These are phyloP conservation scores for Eilema caniola DNA, from an alignment of 2,888 invertebrate genomes.

Conservation along the genomic window DNA sequence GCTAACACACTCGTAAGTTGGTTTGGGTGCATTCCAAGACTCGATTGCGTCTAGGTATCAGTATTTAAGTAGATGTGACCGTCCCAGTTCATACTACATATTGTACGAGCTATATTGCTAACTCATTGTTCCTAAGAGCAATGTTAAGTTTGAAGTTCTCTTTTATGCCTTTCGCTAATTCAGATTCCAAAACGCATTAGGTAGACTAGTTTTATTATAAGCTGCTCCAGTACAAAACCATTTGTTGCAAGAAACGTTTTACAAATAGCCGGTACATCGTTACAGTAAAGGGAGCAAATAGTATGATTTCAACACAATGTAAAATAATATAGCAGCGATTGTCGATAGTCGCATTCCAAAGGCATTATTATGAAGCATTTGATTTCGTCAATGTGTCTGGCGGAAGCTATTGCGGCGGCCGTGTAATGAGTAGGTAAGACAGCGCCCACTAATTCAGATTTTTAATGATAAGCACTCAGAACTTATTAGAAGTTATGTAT, in stretches of 20 bases:
- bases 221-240: background rate
- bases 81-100: no score
- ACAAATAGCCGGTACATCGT: constrained; percentile 31
- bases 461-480: constrained; percentile 32
- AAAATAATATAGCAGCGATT: constrained; percentile 47
- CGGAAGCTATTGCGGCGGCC: constrained; percentile 52
- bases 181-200: background rate
- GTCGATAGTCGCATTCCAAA: constrained; percentile 53
- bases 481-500: constrained; percentile 10
- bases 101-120: background rate
- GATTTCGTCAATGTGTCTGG: constrained; percentile 36
- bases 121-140: background rate
- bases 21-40: no score
- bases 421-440: constrained; percentile 36
- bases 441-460: constrained; percentile 36
- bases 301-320: constrained; percentile 48
- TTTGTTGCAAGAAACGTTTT: constrained; percentile 18
- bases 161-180: background rate
- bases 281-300: constrained; percentile 36
- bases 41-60: no score
- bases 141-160: background rate
- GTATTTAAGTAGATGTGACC: no score
- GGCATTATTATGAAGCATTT: constrained; percentile 42
- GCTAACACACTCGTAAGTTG: no score
- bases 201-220: background rate